Evolutionary conservation across 2,113 vertebrate genomes (phyloP).

Genomic region (Melanostigma gelatinosum): DNA sequence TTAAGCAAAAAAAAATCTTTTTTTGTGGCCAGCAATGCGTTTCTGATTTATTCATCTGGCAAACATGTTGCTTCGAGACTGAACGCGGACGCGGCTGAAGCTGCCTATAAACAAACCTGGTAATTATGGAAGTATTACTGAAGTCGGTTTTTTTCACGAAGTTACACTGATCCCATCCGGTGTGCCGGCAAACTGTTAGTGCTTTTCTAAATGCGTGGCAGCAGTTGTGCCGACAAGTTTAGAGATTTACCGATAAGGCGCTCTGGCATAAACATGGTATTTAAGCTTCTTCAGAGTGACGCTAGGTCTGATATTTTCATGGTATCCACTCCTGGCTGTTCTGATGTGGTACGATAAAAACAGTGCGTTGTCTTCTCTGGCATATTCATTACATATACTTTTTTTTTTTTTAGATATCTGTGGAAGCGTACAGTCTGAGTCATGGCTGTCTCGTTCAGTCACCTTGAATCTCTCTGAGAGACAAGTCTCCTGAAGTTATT

Average conservation of each 20-base stretch:
- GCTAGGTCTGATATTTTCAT: neutral
- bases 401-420: neutral
- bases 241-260: slow-evolving; percentile 5
- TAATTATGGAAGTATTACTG: slow-evolving; percentile 4
- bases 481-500: slow-evolving; percentile 1
- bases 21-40: neutral
- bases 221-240: slow-evolving; percentile 1
- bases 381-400: neutral
- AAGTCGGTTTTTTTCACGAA: slow-evolving; percentile 10
- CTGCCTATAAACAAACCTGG: slow-evolving; percentile 3
- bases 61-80: slow-evolving; percentile 16
- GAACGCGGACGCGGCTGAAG: slow-evolving; percentile 2
- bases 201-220: slow-evolving; percentile 30
- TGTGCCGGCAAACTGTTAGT: slow-evolving; percentile 14
- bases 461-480: slow-evolving; percentile 3
- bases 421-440: neutral
- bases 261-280: slow-evolving; percentile 25
- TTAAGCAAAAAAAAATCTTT: slow-evolving; percentile 13
- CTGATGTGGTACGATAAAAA: neutral
- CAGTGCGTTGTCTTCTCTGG: neutral
- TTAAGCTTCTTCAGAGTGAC: neutral
- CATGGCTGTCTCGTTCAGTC: neutral
- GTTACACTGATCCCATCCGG: slow-evolving; percentile 8
- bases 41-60: slow-evolving; percentile 6
- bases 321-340: neutral